Evolutionary conservation across 2,888 invertebrate genomes (phyloP).

Genomic region (Epirrhoe tristata): DNA sequence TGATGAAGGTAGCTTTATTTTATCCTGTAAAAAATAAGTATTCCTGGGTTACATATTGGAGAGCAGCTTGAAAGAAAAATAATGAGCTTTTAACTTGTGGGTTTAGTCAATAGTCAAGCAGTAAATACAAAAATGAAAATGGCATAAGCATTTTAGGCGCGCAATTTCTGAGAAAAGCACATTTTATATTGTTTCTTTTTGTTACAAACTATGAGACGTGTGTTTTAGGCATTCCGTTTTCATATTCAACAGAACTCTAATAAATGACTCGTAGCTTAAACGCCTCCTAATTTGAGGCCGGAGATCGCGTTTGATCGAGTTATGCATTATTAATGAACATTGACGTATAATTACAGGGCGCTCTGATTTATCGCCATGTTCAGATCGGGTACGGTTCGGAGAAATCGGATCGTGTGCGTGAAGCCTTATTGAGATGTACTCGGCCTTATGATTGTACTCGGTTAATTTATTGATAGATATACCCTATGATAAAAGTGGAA

Average conservation of each 20-base stretch:
- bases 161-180: too few relatives aligned
- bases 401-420: constrained; percentile 43
- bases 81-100: neutral
- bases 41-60: too few relatives aligned
- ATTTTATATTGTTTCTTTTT: too few relatives aligned
- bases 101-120: neutral
- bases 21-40: too few relatives aligned
- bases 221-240: neutral
- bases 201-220: neutral
- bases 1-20: too few relatives aligned
- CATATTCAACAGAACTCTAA: neutral
- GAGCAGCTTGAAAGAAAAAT: too few relatives aligned
- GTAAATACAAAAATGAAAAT: too few relatives aligned
- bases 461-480: neutral
- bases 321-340: constrained; percentile 83
- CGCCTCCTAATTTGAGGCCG: constrained; percentile 45
- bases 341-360: constrained; percentile 76
- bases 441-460: neutral
- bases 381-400: constrained; percentile 39
- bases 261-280: constrained; percentile 44
- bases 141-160: too few relatives aligned
- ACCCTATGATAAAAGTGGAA: neutral
- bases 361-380: constrained; percentile 65
- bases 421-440: constrained; percentile 46
- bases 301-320: constrained; percentile 75